Percentiles rank a stretch among this genome's conserved stretches.
These are phyloP conservation scores for Hermaeophaga mercurialis DNA, from an alignment of 2,888 invertebrate genomes.

Conservation along the genomic window DNA sequence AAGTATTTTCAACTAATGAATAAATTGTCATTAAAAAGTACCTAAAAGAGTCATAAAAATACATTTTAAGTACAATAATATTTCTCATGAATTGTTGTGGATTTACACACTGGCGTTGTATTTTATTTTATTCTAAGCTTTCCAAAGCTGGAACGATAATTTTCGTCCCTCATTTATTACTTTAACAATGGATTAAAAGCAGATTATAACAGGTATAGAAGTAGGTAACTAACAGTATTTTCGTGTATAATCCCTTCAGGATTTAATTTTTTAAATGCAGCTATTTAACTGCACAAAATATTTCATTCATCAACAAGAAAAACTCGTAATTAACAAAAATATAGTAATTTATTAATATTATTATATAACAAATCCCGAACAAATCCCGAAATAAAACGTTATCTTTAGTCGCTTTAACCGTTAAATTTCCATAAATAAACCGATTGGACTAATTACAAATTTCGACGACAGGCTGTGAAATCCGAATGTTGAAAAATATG, in stretches of 20 bases:
- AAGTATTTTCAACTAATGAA: no score
- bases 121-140: no score
- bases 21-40: no score
- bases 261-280: no score
- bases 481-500: neutral
- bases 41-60: no score
- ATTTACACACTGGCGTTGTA: no score
- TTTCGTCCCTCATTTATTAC: no score
- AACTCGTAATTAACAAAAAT: neutral
- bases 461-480: neutral
- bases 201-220: slow-evolving; percentile 1
- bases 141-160: no score
- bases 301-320: neutral
- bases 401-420: neutral
- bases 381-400: neutral
- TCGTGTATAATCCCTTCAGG: no score
- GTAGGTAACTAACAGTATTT: neutral
- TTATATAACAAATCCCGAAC: neutral
- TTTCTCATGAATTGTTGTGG: no score
- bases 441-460: neutral
- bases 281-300: neutral
- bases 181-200: no score
- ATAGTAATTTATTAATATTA: neutral
- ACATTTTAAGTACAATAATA: no score
- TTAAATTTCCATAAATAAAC: neutral